Evolutionary conservation across 64 coral and sea anemone genomes (phyloP), one percentile per base, ranked within the genome.

Genomic region (Pocillopora damicornis): DNA sequence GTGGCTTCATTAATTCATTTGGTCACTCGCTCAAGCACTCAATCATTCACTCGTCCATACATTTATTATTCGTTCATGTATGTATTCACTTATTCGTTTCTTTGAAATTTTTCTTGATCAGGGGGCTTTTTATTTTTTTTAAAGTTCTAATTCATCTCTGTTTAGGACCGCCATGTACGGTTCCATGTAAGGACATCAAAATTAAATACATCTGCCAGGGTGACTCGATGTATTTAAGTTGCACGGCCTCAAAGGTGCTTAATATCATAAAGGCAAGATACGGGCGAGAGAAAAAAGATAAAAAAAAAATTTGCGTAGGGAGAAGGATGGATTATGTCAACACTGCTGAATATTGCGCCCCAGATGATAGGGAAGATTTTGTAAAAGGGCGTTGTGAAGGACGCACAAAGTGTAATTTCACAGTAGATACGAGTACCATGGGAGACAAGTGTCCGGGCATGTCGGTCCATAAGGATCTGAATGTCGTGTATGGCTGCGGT

Each of bases 401-500:
- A 57, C 10, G 56, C 20, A 20, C 42, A 11, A 26, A 1, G 16
- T 85, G 81, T 42, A 72, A 73, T 66, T 11, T 85, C 81, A 85
- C 18, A 58, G 81, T 85, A 10, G 37, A 85, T n/a, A 37, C 12
- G 63, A 58, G 16, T 2, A 85, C 65, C 2, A 85, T 85, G 65
- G 42, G 22, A 51, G 64, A 85, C 42, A 38, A 57, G 26, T 85
- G 81, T 30, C 36, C 20, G 13, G 16, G 20, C 15, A n/a, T 26
- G 11, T 25, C 16, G 7, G 7, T 4, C 42, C 42, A 2, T 35
- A 56, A 18, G 22, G 69, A 85, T 73, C 17, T 85, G 42, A 58
- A 66, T 58, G 81, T 85, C 17, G 8, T 58, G 9, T 85, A 85
- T n/a, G 4, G 1, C 1, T 85, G 81, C 64, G 30, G 81, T 85